phyloP scores from a whole-genome alignment of 2,797 vertebrate genomes.

The Hozukius guyotensis region DNA sequence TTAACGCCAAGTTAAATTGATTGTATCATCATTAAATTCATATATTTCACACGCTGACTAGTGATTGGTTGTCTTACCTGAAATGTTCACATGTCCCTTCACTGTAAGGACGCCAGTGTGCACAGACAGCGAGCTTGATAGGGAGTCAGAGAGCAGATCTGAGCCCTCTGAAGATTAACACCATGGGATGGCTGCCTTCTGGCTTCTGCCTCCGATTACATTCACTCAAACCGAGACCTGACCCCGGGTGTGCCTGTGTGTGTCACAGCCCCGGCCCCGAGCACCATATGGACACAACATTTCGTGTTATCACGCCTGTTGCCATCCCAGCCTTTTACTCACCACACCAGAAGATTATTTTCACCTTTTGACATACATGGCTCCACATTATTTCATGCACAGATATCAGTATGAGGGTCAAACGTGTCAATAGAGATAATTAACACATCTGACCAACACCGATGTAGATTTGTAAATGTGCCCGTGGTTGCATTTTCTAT shows the following conservation, averaged over 20 bases:
- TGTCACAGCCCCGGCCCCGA: conserved; percentile 8
- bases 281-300: conserved; percentile 57
- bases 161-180: conserved; percentile 73
- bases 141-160: conserved; percentile 57
- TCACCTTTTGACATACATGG: conserved; percentile 29
- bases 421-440: conserved; percentile 3
- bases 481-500: background rate
- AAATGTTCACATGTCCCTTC: conserved; percentile 11
- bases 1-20: conserved; percentile 24
- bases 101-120: background rate
- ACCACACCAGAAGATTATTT: conserved; percentile 24
- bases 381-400: conserved; percentile 15
- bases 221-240: conserved; percentile 55
- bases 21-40: conserved; percentile 26
- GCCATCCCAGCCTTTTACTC: conserved; percentile 20
- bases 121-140: conserved; percentile 33
- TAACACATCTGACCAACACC: background rate
- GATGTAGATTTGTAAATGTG: background rate
- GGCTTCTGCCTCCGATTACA: conserved; percentile 60
- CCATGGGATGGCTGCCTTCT: conserved; percentile 61
- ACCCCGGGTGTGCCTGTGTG: conserved; percentile 47
- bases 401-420: background rate
- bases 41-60: background rate
- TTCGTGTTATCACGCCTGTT: conserved; percentile 35
- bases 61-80: background rate